Conservation (phyloP, 2,888 invertebrate species). For the Argyra leucocephala region DNA sequence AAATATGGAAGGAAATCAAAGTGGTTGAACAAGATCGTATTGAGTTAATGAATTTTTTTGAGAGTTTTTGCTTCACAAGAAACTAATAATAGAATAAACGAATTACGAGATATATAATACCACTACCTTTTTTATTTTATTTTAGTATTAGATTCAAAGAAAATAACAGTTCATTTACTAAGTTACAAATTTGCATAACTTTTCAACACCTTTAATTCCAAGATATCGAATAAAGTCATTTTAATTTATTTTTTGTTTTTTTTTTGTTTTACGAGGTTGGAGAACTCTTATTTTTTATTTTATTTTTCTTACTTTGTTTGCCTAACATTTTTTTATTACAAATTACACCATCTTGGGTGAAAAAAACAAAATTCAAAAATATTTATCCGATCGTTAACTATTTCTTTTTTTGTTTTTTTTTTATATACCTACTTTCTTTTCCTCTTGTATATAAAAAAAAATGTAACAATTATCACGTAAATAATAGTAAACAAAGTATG, state of each 20-base stretch:
- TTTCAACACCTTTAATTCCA: neutral
- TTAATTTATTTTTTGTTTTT: neutral
- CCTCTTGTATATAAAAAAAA: too few relatives aligned
- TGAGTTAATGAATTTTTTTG: too few relatives aligned
- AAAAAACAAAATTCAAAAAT: neutral
- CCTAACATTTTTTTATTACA: neutral
- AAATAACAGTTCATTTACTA: too few relatives aligned
- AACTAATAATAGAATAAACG: too few relatives aligned
- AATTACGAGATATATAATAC: too few relatives aligned
- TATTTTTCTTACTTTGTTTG: neutral
- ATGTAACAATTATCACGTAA: neutral
- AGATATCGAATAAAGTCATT: neutral
- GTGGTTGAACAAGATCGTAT: too few relatives aligned
- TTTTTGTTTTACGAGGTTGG: neutral
- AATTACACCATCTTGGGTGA: neutral
- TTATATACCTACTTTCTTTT: neutral
- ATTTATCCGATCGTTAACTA: neutral
- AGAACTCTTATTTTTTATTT: neutral
- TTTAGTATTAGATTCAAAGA: too few relatives aligned
- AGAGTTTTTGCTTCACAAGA: too few relatives aligned
- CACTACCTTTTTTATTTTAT: too few relatives aligned
- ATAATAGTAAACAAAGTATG: neutral
- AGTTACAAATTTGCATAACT: neutral
- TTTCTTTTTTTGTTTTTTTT: neutral
- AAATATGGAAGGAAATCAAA: too few relatives aligned